These are phyloP conservation scores for Acrocyrtus sp. DNA, from an alignment of 2,888 invertebrate genomes.

Conservation along the genomic window DNA sequence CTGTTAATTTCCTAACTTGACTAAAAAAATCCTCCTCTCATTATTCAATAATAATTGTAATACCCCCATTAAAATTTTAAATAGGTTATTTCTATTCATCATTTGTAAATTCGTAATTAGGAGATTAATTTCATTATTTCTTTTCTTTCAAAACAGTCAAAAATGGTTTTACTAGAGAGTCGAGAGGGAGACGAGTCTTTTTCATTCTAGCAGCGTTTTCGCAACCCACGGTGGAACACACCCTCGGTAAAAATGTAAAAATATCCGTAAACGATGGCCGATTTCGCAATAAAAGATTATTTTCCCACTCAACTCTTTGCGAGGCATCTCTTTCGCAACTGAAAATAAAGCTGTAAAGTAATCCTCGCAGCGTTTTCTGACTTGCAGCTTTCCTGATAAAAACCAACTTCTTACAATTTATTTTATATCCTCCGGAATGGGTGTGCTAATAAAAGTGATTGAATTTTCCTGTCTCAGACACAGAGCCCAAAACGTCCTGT, in stretches of 20 bases:
- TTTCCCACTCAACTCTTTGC: too few species aligned
- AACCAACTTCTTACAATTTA: too few species aligned
- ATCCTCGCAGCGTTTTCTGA: not conserved
- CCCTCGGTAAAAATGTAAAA: not conserved
- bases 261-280: too few species aligned
- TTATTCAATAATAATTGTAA: too few species aligned
- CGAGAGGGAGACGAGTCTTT: too few species aligned
- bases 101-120: constrained; percentile 4
- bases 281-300: too few species aligned
- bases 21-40: too few species aligned
- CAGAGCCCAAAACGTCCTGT: not conserved
- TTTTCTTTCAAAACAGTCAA: not conserved
- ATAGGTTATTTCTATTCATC: constrained; percentile 28
- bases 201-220: not conserved
- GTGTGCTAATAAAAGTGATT: constrained; percentile 26
- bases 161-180: too few species aligned
- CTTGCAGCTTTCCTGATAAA: too few species aligned
- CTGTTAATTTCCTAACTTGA: too few species aligned
- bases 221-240: not conserved
- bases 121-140: not conserved
- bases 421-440: constrained; percentile 23
- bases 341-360: too few species aligned
- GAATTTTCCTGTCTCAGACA: not conserved
- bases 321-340: too few species aligned
- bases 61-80: not conserved